These are phyloP conservation scores for Myotis planiceps DNA, from an alignment of 2,797 vertebrate genomes.

Conservation along the genomic window DNA sequence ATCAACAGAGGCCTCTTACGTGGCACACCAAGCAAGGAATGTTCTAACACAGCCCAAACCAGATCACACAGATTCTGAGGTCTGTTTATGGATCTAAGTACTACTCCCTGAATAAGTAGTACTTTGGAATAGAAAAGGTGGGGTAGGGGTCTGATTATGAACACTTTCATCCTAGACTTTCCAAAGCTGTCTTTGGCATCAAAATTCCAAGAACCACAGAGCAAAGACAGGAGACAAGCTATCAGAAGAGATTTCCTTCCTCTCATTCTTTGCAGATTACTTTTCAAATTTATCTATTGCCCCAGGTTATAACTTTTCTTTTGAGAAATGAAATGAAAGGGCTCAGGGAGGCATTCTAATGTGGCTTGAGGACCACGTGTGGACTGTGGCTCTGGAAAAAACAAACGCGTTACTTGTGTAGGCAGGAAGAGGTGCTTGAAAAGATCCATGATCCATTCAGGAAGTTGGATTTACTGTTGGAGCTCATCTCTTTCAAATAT, in stretches of 20 bases:
- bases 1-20: background rate
- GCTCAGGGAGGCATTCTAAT: constrained; percentile 12
- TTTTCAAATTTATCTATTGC: background rate
- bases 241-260: background rate
- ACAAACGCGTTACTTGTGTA: constrained; percentile 40
- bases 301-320: background rate
- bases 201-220: background rate
- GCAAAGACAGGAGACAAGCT: background rate
- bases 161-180: background rate
- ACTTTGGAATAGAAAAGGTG: background rate
- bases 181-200: background rate
- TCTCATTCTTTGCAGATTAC: background rate
- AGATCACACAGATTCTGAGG: background rate
- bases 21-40: background rate
- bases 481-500: constrained; percentile 68
- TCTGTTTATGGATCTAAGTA: background rate
- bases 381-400: constrained; percentile 67
- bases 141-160: background rate
- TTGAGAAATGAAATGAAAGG: constrained; percentile 39
- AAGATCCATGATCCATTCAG: constrained; percentile 36
- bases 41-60: background rate
- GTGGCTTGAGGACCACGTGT: constrained; percentile 4
- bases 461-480: constrained; percentile 34
- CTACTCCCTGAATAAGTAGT: background rate
- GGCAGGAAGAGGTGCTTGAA: constrained; percentile 70